These are phyloP conservation scores for Trachelus tabidus DNA, from an alignment of 2,888 invertebrate species.

Conservation along the genomic window DNA sequence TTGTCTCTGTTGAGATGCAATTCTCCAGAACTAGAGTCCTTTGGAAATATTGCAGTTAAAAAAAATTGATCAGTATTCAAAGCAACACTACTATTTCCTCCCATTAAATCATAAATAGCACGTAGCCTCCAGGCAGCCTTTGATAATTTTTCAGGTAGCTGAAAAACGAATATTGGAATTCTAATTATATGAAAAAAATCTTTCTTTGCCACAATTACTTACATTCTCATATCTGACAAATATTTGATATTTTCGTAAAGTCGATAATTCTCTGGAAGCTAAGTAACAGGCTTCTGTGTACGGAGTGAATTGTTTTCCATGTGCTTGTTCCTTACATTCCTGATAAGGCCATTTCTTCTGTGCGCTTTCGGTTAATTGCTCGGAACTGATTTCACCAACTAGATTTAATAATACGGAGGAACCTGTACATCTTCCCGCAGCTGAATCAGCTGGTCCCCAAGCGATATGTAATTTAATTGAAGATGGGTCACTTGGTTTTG, in stretches of 20 bases:
- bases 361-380: constrained; percentile 48
- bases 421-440: constrained; percentile 55
- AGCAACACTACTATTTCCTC: constrained; percentile 43
- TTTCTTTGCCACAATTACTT: constrained; percentile 24
- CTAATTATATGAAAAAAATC: background rate
- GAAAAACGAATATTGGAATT: constrained; percentile 14
- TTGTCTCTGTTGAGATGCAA: constrained; percentile 48
- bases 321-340: constrained; percentile 46
- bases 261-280: constrained; percentile 58
- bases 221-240: constrained; percentile 49
- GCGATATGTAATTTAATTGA: constrained; percentile 44
- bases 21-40: constrained; percentile 44
- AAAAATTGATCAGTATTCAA: constrained; percentile 38
- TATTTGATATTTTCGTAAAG: constrained; percentile 54
- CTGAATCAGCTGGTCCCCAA: constrained; percentile 53
- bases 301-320: constrained; percentile 46
- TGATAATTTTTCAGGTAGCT: constrained; percentile 50
- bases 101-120: constrained; percentile 52
- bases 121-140: constrained; percentile 46
- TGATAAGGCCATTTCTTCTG: constrained; percentile 53
- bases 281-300: constrained; percentile 59
- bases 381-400: constrained; percentile 50
- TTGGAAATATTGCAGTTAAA: constrained; percentile 50
- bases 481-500: constrained; percentile 48
- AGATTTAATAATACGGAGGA: constrained; percentile 51